Evolutionary conservation across 2,113 vertebrate species (phyloP), one percentile per base, ranked within the genome.

Genomic region (Cichladusa arquata): DNA sequence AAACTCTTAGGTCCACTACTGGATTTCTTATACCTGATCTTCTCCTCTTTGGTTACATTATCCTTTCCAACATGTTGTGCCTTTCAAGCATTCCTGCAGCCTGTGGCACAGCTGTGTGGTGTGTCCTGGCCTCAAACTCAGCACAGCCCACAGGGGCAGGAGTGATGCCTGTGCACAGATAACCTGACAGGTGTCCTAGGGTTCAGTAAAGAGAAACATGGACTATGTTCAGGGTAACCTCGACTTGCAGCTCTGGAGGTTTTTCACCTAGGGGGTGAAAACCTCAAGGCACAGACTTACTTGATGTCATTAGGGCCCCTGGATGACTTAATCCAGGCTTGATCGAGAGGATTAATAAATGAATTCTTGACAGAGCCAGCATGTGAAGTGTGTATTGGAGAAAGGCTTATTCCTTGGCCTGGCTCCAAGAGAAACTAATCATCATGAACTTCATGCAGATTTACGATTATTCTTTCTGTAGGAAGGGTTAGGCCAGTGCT

Each of bases 401-500:
- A 97, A 97, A 97, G 93, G 91, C 96, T 98, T 95, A 73, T 95
- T 96, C 96, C 91, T 95, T 98, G 98, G 98, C 97, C 83, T 4
- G 23, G 28, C 85, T 97, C 97, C 98, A 98, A 97, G 93, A 94
- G 95, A 97, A 98, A 97, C 97, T 97, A 98, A 97, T 98, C 97
- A 96, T 97, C 92, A 90, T 88, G 97, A 98, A 97, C 97, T 97
- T 96, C 96, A 96, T 97, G 97, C 97, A 97, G 97, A 97, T 98
- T 98, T 98, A 97, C 70, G 18, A 91, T 96, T 90, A 96, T 94
- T 97, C 95, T 95, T 96, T 96, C 92, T 93, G 26, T 91, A 93
- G 90, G 90, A 93, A 74, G 95, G 85, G 96, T 95, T 94, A 95
- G 95, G 85, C 91, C 90, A 58, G 44, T 11, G 31, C 95, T 77